phyloP scores from a whole-genome alignment of 2,113 vertebrate species.

The Nettapus auritus region DNA sequence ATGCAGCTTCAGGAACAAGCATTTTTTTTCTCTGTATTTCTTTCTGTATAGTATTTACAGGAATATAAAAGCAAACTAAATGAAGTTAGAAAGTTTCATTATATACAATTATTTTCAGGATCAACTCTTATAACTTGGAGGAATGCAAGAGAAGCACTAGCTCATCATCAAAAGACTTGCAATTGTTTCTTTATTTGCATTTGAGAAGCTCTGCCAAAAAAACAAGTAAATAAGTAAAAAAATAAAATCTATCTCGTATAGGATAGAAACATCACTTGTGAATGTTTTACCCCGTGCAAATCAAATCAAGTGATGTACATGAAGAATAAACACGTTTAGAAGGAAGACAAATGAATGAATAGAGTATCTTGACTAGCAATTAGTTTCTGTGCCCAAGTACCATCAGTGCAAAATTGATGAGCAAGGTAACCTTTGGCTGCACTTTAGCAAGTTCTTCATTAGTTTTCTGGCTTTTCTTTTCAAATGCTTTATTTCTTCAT shows the following conservation, averaged over 20 bases:
- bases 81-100: slow-evolving; percentile 10
- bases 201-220: not conserved
- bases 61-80: not conserved
- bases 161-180: slow-evolving; percentile 16
- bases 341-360: slow-evolving; percentile 64
- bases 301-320: slow-evolving; percentile 73
- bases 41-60: not conserved
- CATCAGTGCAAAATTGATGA: slow-evolving; percentile 65
- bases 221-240: not conserved
- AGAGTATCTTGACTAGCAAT: slow-evolving; percentile 68
- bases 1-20: not conserved
- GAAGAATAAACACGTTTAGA: slow-evolving; percentile 71
- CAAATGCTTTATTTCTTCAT: slow-evolving; percentile 53
- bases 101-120: slow-evolving; percentile 7
- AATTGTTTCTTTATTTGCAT: slow-evolving; percentile 43
- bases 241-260: slow-evolving; percentile 55
- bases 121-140: not conserved
- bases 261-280: slow-evolving; percentile 61
- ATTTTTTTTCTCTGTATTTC: not conserved
- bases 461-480: slow-evolving; percentile 59
- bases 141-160: not conserved
- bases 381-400: slow-evolving; percentile 62
- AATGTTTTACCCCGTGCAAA: slow-evolving; percentile 72
- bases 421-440: slow-evolving; percentile 67
- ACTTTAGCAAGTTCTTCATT: slow-evolving; percentile 68